phyloP scores from a whole-genome alignment of 1,140 invertebrate species.

The Pseudomyrmex dendroicus region DNA sequence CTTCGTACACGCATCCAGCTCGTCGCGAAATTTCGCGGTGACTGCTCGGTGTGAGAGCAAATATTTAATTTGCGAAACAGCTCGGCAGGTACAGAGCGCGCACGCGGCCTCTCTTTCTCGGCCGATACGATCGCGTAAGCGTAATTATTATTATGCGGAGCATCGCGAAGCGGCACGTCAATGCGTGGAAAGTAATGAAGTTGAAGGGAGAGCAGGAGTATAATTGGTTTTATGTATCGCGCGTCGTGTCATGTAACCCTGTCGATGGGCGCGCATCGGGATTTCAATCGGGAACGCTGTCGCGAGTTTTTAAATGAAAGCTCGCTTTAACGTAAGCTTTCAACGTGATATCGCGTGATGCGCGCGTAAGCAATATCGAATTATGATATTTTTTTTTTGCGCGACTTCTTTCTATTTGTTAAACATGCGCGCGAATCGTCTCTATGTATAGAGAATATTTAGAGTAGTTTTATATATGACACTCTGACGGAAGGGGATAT shows the following conservation, averaged over 20 bases:
- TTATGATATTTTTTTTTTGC: background rate
- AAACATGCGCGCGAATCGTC: too few species aligned
- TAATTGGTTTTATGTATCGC: constrained; percentile 49
- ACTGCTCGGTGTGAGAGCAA: constrained; percentile 21
- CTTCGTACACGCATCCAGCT: constrained; percentile 10
- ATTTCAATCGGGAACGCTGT: constrained; percentile 24
- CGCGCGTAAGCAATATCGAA: background rate
- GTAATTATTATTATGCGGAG: constrained; percentile 45
- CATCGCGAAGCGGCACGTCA: constrained; percentile 13
- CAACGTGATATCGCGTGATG: background rate
- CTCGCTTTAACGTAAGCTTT: background rate
- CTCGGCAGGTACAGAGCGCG: background rate
- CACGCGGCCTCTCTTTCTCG: background rate
- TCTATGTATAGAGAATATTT: background rate
- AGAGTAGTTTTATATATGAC: background rate
- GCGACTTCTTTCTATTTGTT: too few species aligned
- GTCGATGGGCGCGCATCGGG: constrained; percentile 22
- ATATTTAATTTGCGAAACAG: constrained; percentile 50
- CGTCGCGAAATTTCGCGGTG: constrained; percentile 32
- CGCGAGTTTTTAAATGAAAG: constrained; percentile 23
- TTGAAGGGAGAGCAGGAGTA: background rate
- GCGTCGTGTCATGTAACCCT: background rate
- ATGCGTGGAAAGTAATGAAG: constrained; percentile 20
- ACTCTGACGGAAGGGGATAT: too few species aligned
- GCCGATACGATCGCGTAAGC: constrained; percentile 35